Conservation (phyloP, 2,797 vertebrate species). For the Enteromius radiatus region DNA sequence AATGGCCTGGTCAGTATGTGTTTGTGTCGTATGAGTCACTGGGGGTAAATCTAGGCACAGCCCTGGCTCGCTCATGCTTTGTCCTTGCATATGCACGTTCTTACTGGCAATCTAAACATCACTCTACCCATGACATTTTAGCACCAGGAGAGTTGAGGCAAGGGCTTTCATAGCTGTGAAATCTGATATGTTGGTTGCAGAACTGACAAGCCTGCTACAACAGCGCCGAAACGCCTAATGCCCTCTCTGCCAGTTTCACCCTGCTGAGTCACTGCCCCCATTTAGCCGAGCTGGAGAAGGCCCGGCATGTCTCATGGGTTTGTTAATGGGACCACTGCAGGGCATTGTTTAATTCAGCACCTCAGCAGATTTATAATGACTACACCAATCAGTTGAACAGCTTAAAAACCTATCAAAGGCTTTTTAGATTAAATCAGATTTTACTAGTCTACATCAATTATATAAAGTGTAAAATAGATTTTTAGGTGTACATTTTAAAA, state of each 20-base stretch:
- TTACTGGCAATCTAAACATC: constrained; percentile 10
- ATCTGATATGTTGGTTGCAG: constrained; percentile 27
- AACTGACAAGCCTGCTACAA: constrained; percentile 25
- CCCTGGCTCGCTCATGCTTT: constrained; percentile 13
- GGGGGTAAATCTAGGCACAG: constrained; percentile 25
- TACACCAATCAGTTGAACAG: neutral
- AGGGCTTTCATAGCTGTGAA: constrained; percentile 18
- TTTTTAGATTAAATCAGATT: neutral
- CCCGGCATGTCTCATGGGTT: constrained; percentile 8
- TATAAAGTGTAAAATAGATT: neutral
- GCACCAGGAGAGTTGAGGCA: constrained; percentile 8
- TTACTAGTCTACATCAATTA: neutral
- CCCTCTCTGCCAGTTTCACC: constrained; percentile 32
- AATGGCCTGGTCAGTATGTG: constrained; percentile 22
- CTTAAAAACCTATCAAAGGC: neutral
- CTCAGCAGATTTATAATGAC: neutral
- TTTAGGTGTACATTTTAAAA: neutral
- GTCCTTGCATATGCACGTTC: constrained; percentile 33
- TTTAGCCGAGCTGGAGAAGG: constrained; percentile 20
- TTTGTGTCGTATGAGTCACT: constrained; percentile 27
- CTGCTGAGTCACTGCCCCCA: constrained; percentile 42
- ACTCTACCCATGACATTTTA: constrained; percentile 43
- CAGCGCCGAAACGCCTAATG: constrained; percentile 16
- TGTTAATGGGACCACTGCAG: constrained; percentile 7
- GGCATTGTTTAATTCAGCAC: constrained; percentile 18